Evolutionary conservation across 2,888 invertebrate genomes (phyloP).

Genomic region (Diogma glabrata): DNA sequence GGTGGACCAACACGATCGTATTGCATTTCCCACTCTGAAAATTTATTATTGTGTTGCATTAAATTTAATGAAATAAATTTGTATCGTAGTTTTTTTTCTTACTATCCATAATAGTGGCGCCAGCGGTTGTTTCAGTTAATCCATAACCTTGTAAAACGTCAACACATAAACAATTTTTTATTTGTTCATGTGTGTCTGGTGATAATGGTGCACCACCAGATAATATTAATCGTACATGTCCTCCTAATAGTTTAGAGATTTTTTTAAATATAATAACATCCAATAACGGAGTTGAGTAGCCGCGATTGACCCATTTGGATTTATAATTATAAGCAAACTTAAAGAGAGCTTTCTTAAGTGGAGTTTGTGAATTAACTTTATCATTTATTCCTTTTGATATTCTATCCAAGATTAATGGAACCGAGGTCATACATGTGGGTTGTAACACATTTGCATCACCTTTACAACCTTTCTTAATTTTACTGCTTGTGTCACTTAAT

Average conservation of each 20-base stretch:
- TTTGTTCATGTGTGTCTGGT: slow-evolving; percentile 90
- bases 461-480: slow-evolving; percentile 87
- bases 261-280: slow-evolving; percentile 42
- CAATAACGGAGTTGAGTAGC: slow-evolving; percentile 70
- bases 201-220: slow-evolving; percentile 93
- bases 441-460: slow-evolving; percentile 86
- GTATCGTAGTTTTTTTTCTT: slow-evolving; percentile 31
- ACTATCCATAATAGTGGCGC: slow-evolving; percentile 77
- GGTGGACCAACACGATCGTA: slow-evolving; percentile 82
- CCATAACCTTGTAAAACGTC: slow-evolving; percentile 92
- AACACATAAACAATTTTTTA: slow-evolving; percentile 81
- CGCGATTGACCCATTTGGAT: slow-evolving; percentile 67
- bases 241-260: slow-evolving; percentile 64
- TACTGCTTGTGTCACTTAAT: slow-evolving; percentile 83
- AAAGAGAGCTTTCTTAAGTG: slow-evolving; percentile 73
- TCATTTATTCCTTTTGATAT: slow-evolving; percentile 96
- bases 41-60: slow-evolving; percentile 7
- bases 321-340: slow-evolving; percentile 93
- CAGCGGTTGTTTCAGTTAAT: slow-evolving; percentile 92
- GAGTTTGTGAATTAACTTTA: slow-evolving; percentile 73
- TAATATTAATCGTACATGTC: slow-evolving; percentile 75
- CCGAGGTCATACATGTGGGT: slow-evolving; percentile 92
- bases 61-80: too few species aligned
- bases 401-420: slow-evolving; percentile 95
- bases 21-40: slow-evolving; percentile 38